phyloP scores from a whole-genome alignment of 2,888 invertebrate genomes.

The Nemotelus nigrinus region DNA sequence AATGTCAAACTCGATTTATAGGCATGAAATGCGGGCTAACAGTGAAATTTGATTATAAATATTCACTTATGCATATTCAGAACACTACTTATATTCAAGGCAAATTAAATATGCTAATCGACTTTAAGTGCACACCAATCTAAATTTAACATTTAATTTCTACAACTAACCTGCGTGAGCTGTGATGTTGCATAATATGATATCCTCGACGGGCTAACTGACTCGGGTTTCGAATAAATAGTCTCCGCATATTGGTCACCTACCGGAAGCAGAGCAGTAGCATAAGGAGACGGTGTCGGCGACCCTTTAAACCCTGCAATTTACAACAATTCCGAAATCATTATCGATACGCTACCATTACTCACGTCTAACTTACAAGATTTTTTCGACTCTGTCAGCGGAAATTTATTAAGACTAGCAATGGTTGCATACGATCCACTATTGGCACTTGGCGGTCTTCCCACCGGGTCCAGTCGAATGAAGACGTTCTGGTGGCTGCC shows the following conservation, averaged over 20 bases:
- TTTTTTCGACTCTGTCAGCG: constrained; percentile 66
- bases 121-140: too few species aligned
- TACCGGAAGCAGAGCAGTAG: constrained; percentile 71
- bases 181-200: constrained; percentile 85
- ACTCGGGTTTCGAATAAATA: constrained; percentile 72
- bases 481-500: constrained; percentile 81
- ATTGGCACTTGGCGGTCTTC: constrained; percentile 77
- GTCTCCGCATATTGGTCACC: constrained; percentile 63
- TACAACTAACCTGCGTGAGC: constrained; percentile 71
- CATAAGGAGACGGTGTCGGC: constrained; percentile 76
- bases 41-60: too few species aligned
- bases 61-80: too few species aligned
- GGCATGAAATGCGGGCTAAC: too few species aligned
- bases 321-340: constrained; percentile 20
- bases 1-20: too few species aligned
- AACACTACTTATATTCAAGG: too few species aligned
- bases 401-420: constrained; percentile 81
- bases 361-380: constrained; percentile 59
- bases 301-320: constrained; percentile 62
- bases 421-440: constrained; percentile 86
- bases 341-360: not conserved
- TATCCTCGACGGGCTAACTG: constrained; percentile 71
- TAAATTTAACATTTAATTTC: too few species aligned
- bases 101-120: too few species aligned
- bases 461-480: constrained; percentile 77